Evolutionary conservation across 2,797 vertebrate genomes (phyloP).

Genomic region (Ciconia nigra): DNA sequence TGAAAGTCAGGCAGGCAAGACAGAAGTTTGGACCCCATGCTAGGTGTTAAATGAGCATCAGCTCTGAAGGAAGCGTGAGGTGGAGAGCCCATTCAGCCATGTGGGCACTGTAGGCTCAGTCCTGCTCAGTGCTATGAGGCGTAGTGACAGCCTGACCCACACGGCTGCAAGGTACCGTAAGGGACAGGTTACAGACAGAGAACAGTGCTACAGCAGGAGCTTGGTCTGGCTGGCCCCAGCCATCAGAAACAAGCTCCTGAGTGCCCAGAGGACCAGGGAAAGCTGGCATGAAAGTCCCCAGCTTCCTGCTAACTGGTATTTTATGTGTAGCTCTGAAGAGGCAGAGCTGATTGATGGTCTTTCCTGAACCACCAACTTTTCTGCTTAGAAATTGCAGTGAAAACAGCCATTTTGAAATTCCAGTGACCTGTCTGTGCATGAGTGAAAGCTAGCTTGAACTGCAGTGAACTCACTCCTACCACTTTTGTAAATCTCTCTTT

Average conservation of each 20-base stretch:
- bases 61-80: not conserved
- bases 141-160: not conserved
- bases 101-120: not conserved
- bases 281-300: not conserved
- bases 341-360: not conserved
- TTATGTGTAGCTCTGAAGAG: not conserved
- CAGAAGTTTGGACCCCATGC: rapidly evolving
- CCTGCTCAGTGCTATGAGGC: not conserved
- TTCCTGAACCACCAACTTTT: not conserved
- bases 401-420: not conserved
- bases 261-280: not conserved
- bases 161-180: not conserved
- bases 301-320: not conserved
- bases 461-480: not conserved
- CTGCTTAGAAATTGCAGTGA: not conserved
- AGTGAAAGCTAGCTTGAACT: not conserved
- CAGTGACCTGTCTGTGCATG: not conserved
- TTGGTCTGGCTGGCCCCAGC: not conserved
- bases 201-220: not conserved
- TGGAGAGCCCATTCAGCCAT: not conserved
- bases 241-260: not conserved
- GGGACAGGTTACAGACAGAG: not conserved
- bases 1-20: not conserved
- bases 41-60: not conserved
- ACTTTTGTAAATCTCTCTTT: constrained; percentile 14